Evolutionary conservation across 2,888 invertebrate genomes (phyloP).

Genomic region (Prosopocoilus inquinatus): DNA sequence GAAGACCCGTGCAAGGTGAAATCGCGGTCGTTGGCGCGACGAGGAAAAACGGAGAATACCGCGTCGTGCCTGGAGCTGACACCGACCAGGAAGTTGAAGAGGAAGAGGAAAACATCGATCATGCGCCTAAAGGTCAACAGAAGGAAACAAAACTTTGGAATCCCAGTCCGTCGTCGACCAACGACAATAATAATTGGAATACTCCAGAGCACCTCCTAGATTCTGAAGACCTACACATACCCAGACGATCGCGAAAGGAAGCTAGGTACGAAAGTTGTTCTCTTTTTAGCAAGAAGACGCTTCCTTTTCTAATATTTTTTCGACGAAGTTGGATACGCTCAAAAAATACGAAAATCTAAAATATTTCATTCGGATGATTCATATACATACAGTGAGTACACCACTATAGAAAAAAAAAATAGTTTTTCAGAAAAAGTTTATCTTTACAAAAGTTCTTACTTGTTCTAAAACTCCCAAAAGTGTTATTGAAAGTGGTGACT

Average conservation of each 20-base stretch:
- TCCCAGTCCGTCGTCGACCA: conserved; percentile 16
- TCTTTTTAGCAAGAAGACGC: too few species aligned
- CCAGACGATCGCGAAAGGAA: conserved; percentile 55
- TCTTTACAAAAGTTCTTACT: too few species aligned
- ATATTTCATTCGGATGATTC: too few species aligned
- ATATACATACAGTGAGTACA: too few species aligned
- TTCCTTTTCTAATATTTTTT: too few species aligned
- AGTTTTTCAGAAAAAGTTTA: too few species aligned
- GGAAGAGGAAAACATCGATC: conserved; percentile 55
- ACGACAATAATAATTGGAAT: conserved; percentile 34
- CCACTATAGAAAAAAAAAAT: too few species aligned
- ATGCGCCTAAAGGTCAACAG: conserved; percentile 43
- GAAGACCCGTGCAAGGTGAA: conserved; percentile 26
- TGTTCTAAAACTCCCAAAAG: too few species aligned
- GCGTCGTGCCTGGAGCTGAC: conserved; percentile 61
- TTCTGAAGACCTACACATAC: conserved; percentile 64
- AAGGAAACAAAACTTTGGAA: conserved; percentile 40
- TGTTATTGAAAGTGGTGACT: too few species aligned
- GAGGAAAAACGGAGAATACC: conserved; percentile 65
- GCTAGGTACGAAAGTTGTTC: conserved; percentile 54
- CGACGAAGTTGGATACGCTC: too few species aligned
- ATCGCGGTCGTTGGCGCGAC: conserved; percentile 45
- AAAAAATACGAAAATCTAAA: too few species aligned
- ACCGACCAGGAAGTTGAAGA: conserved; percentile 64
- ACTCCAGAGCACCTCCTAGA: conserved; percentile 35